Base-by-base conservation (phyloP, 23 tunicate genomes). In the Ciona savignyi region DNA sequence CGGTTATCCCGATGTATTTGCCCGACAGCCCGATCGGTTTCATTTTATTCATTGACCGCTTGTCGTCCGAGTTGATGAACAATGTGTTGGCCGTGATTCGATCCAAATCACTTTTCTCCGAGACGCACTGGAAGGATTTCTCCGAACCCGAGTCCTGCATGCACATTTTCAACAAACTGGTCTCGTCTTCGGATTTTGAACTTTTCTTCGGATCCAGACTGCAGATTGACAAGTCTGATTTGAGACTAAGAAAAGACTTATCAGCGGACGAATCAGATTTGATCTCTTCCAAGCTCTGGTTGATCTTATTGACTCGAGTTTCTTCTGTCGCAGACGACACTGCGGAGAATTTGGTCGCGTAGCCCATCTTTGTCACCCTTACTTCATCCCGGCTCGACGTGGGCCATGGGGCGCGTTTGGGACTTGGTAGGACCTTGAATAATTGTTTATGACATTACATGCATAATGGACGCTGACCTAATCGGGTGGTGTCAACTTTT, bases 1-100 rank as follows among this genome's bases (percentile, higher is more conserved):
- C 86, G 21, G 86, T 81, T 1, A 81, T 74, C 3, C 86, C 86
- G 11, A 81, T 81, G 66, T 81, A 81, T 66, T 81, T 81, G 29
- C 86, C 86, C 11, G 86, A 81, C 51, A 81, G 42, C 25, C 73
- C 74, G 9, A 81, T 70, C 56, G 86, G 86, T 35, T 68, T 51
- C 76, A 71, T 71, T 30, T 66, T 67, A 9, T 65, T 60, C 9
- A 60, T 23, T 21, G 74, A 67, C 23, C 30, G 27, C 22, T 68
- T 48, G 67, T 70, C 63, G 73, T 67, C 74, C 27, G 71, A 29
- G 83, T 68, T 78, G 27, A 78, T 78, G 33, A 78, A 78, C 21
- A 78, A 49, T 19, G 83, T 78, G 31, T 68, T 78, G 27, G 83
- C 83, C 2, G 83, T 78, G n/a, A 78, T 25, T 27, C 29, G 68